Base-by-base conservation (phyloP, 2,797 vertebrate genomes). In the Podarcis lilfordi region DNA sequence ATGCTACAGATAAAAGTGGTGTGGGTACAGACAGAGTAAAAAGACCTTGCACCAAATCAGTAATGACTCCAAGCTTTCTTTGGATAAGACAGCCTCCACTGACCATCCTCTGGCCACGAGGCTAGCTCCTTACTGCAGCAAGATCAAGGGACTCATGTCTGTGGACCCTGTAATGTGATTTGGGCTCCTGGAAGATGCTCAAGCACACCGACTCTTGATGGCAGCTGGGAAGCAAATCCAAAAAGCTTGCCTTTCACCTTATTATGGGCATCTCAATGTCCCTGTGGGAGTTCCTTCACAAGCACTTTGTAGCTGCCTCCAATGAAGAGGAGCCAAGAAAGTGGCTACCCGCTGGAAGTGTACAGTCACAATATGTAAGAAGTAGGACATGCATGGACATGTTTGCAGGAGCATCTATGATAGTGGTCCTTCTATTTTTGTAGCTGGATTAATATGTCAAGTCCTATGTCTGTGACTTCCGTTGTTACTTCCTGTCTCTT, bases 401-500 rank as follows among this genome's bases (percentile, higher is more conserved):
- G 88, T 92, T 95, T 96, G 94, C 94, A 93, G 90, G 50, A 93
- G 93, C 89, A 95, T 92, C 88, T 4, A 92, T 94, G 88, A 86
- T 94, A 93, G 93, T 40, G 8, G 21, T 21, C 9, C 93, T 93
- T 94, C 93, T 91, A 89, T 85, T 86, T 91, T 92, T 95, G 94
- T 89, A 91, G 86, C 92, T 91, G 79, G 88, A 82, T 93, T 87
- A 92, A 94, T 95, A 92, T 88, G 89, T 90, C 43, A 95, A 95
- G 91, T 37, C 15, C 72, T 93, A 84, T 92, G 91, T 88, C 93
- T 88, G 90, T 83, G 78, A 88, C 85, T 91, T 92, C 88, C 69
- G 89, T 91, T 92, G 91, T 91, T 85, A 17, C 40, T 95, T 95
- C 68, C 64, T 50, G 55, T 87, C 91, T 91, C 86, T 92, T 0